Percentiles rank a stretch among this genome's conserved stretches.
Evolutionary conservation across 2,797 vertebrate genomes (phyloP).

Genomic region (Trachops cirrhosus): DNA sequence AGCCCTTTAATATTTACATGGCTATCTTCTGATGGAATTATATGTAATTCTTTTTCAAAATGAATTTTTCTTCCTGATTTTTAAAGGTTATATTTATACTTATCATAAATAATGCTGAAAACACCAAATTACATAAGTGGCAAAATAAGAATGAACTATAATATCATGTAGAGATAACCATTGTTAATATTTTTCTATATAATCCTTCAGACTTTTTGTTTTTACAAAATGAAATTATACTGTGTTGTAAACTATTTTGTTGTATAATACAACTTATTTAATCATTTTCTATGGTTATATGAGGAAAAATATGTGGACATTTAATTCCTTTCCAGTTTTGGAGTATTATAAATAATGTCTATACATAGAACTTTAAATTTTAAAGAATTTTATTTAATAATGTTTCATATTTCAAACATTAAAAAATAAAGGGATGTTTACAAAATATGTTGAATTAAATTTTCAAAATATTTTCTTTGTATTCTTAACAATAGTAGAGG

Average conservation of each 20-base stretch:
- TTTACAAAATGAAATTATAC: background rate
- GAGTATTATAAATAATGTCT: background rate
- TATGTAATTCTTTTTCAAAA: background rate
- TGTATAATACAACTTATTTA: background rate
- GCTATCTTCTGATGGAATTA: background rate
- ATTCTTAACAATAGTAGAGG: background rate
- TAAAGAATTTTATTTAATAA: background rate
- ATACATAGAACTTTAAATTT: background rate
- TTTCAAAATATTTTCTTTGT: background rate
- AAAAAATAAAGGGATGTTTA: slow-evolving; percentile 3
- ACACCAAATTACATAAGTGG: background rate
- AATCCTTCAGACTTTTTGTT: background rate
- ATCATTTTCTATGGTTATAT: background rate
- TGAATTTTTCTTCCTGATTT: slow-evolving; percentile 16
- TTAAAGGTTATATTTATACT: slow-evolving; percentile 4
- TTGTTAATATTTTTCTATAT: background rate
- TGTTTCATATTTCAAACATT: background rate
- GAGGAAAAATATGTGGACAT: background rate
- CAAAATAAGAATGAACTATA: slow-evolving; percentile 35
- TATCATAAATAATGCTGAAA: background rate
- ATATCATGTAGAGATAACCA: background rate
- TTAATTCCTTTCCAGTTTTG: background rate
- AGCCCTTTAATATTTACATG: background rate
- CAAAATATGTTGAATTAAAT: background rate
- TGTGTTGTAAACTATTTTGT: background rate